phyloP scores from a whole-genome alignment of 2,888 invertebrate genomes.

The Ceramica pisi region DNA sequence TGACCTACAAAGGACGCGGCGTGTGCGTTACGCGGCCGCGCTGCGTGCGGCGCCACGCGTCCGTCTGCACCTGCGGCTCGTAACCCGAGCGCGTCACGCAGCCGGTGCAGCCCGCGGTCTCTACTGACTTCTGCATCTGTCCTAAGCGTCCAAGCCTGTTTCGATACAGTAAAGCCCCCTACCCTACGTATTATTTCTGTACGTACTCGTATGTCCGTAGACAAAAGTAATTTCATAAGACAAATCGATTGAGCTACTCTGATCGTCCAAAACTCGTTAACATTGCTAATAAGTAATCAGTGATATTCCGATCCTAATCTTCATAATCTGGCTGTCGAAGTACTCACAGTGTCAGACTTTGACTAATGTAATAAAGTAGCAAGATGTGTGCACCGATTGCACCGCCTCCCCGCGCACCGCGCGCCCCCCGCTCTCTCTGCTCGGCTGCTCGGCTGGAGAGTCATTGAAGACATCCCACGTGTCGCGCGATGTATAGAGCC shows the following conservation, averaged over 20 bases:
- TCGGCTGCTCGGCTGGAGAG: not conserved
- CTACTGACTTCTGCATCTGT: not conserved
- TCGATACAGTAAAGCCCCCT: not conserved
- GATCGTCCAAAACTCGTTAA: not conserved
- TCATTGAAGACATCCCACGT: conserved; percentile 14
- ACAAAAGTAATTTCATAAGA: not conserved
- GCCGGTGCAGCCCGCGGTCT: not conserved
- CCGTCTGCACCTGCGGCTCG: not conserved
- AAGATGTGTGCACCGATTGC: not conserved
- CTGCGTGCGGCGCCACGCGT: conserved; percentile 23
- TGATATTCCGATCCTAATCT: not conserved
- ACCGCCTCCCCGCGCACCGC: not conserved
- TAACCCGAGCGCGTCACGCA: not conserved
- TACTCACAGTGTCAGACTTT: not conserved
- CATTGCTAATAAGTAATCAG: not conserved
- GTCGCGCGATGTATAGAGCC: not conserved
- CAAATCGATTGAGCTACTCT: too few species aligned
- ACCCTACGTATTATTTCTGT: not conserved
- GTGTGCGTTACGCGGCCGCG: conserved; percentile 31
- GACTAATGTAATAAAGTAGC: not conserved
- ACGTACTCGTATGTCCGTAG: not conserved
- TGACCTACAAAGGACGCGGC: conserved; percentile 66
- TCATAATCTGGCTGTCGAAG: not conserved
- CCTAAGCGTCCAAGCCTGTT: too few species aligned
- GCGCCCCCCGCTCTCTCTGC: not conserved